Evolutionary conservation across 2,113 vertebrate species (phyloP), one percentile per base, ranked within the genome.

Genomic region (Anolis sagrei): DNA sequence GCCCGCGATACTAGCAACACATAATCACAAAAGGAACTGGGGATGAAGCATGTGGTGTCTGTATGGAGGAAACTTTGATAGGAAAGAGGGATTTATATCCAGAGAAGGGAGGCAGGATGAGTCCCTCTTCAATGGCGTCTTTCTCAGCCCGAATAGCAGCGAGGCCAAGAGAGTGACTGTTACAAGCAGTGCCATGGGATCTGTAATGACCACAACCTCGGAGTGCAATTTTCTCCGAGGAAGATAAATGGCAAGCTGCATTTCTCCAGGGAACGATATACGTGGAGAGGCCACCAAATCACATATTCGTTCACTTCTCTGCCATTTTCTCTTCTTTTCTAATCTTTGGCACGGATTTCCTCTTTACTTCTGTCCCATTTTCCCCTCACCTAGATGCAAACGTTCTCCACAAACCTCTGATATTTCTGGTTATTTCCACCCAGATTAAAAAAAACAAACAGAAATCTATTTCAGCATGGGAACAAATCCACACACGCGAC

Each of bases 31-130:
- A 34, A 19, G 18, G 1, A 49, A 7, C 5, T 2, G 21, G 21
- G 21, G 10, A 36, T 0, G 1, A n/a, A 39, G 64, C n/a, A 1
- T 32, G 32, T 8, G 34, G 0, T 51, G 4, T 1, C 61, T 13
- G 27, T 54, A 11, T 82, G 23, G 64, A 39, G 34, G 0, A 0
- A 39, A 61, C 7, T 19, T 14, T 39, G 23, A 4, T 7, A 14
- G 13, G 25, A 25, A 10, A 16, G 8, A 25, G 21, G 70, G 25
- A 10, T 29, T 58, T 75, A 29, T 4, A n/a, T 5, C 68, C 68
- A 70, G 32, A 23, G 61, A 64, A 21, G 25, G 61, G 16, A 64
- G 61, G 9, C 19, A 72, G 29, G n/a, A 49, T 84, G 27, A 9
- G 48, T 25, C 51, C 78, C 58, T 68, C 3, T 51, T 80, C 68